A percentile compares a stretch with the other conserved stretches of the same genome.
Conservation (phyloP, 2,888 invertebrate genomes). For the Cheilosia urbana region DNA sequence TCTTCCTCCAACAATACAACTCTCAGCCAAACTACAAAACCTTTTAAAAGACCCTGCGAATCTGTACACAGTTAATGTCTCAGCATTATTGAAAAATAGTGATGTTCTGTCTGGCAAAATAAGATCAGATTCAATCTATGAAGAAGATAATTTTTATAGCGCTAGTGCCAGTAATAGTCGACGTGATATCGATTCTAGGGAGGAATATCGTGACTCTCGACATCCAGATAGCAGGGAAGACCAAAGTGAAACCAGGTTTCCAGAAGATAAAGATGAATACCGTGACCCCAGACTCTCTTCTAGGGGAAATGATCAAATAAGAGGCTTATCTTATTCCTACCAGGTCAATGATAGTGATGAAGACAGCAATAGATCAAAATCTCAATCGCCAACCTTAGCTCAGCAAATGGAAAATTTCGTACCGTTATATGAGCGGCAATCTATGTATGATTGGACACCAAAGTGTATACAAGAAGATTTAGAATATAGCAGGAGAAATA, state of each 20-base stretch:
- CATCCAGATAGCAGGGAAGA: slow-evolving; percentile 33
- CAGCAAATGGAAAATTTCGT: slow-evolving; percentile 77
- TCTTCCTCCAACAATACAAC: slow-evolving; percentile 49
- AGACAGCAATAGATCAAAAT: slow-evolving; percentile 56
- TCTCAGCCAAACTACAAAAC: slow-evolving; percentile 39
- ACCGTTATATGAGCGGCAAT: slow-evolving; percentile 79
- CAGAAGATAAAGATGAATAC: slow-evolving; percentile 32
- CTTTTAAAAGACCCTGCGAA: slow-evolving; percentile 55
- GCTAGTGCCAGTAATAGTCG: not conserved
- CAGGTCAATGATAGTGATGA: slow-evolving; percentile 29
- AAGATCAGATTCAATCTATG: slow-evolving; percentile 5
- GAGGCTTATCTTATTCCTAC: not conserved
- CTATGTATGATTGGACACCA: slow-evolving; percentile 81
- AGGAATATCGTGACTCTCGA: slow-evolving; percentile 15
- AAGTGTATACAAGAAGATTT: slow-evolving; percentile 76
- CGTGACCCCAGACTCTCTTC: slow-evolving; percentile 50
- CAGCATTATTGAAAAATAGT: slow-evolving; percentile 28
- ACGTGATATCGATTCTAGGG: slow-evolving; percentile 20
- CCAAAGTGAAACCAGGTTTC: slow-evolving; percentile 51
- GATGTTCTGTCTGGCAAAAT: slow-evolving; percentile 17
- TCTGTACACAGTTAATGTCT: slow-evolving; percentile 25
- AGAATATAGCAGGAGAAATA: slow-evolving; percentile 67
- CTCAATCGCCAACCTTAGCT: slow-evolving; percentile 78
- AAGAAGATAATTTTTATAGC: slow-evolving; percentile 51
- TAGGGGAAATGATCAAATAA: slow-evolving; percentile 8